Conservation (phyloP, 2,888 invertebrate species). For the Diadromus collaris region DNA sequence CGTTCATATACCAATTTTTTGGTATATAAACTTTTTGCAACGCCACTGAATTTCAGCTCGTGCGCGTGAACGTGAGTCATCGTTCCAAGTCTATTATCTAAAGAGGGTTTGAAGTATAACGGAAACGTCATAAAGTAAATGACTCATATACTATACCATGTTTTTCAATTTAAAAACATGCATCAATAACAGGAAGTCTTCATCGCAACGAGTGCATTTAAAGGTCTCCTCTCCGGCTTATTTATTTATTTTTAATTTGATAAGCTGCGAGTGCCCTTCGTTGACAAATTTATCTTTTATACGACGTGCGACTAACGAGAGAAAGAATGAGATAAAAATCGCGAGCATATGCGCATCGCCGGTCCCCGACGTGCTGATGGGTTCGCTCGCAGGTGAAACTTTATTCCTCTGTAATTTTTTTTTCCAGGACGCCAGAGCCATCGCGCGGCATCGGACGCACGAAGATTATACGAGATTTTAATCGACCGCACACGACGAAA, state of each 20-base stretch:
- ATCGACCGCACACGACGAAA: slow-evolving; percentile 64
- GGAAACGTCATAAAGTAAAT: not conserved
- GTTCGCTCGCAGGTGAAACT: slow-evolving; percentile 48
- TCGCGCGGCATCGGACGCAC: slow-evolving; percentile 23
- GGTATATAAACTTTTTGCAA: no score
- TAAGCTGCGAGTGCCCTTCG: slow-evolving; percentile 17
- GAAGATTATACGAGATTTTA: slow-evolving; percentile 59
- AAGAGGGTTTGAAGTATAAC: no score
- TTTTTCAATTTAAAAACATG: slow-evolving; percentile 32
- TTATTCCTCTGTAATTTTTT: slow-evolving; percentile 55
- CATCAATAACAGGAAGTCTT: slow-evolving; percentile 17
- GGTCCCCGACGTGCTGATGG: slow-evolving; percentile 45
- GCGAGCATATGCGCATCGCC: slow-evolving; percentile 19
- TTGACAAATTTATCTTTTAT: slow-evolving; percentile 48
- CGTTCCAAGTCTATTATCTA: no score
- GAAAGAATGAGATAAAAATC: slow-evolving; percentile 47
- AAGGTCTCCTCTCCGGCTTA: not conserved
- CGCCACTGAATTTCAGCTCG: no score
- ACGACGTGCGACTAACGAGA: slow-evolving; percentile 42
- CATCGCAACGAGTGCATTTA: slow-evolving; percentile 13
- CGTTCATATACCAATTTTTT: no score
- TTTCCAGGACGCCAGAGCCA: slow-evolving; percentile 30
- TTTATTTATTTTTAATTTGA: slow-evolving; percentile 35
- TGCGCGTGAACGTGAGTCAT: no score
- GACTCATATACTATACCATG: not conserved